Evolutionary conservation across 1,140 invertebrate genomes (phyloP).

Genomic region (Branchinecta lindahli): DNA sequence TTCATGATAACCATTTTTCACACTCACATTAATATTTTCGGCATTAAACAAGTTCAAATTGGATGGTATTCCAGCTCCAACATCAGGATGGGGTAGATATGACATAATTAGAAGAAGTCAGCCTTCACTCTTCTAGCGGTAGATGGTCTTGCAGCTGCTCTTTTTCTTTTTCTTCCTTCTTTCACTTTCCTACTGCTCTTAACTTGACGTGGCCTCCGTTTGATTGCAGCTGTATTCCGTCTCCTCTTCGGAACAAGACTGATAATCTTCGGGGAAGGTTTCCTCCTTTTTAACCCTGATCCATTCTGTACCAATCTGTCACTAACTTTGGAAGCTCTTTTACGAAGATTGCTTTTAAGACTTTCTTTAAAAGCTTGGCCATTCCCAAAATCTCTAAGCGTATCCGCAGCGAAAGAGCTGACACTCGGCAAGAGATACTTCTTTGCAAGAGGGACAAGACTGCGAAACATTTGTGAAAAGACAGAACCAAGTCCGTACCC

Average conservation of each 20-base stretch:
- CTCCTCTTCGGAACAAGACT: not conserved
- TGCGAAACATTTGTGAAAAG: not conserved
- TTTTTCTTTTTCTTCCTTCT: constrained; percentile 1
- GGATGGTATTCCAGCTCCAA: not conserved
- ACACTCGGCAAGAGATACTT: not conserved
- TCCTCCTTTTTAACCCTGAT: not conserved
- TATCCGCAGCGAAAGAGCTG: not conserved
- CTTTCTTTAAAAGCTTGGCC: constrained; percentile 1
- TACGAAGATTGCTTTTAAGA: not conserved
- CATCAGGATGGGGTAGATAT: too few relatives aligned
- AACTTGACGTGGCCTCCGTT: too few relatives aligned
- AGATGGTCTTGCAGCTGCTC: too few relatives aligned
- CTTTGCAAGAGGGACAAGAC: not conserved
- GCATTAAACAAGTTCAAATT: not conserved
- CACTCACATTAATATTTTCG: not conserved
- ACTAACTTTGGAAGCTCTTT: not conserved
- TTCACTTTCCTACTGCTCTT: too few relatives aligned
- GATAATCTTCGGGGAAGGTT: not conserved
- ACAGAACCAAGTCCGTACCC: not conserved
- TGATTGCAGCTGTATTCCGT: not conserved
- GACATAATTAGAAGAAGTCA: too few relatives aligned
- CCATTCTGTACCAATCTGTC: not conserved
- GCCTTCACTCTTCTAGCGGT: too few relatives aligned
- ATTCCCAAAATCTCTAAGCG: not conserved
- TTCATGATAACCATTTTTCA: constrained; percentile 1